phyloP scores from a whole-genome alignment of 2,888 invertebrate species.

The Caenorhabditis parvicauda region DNA sequence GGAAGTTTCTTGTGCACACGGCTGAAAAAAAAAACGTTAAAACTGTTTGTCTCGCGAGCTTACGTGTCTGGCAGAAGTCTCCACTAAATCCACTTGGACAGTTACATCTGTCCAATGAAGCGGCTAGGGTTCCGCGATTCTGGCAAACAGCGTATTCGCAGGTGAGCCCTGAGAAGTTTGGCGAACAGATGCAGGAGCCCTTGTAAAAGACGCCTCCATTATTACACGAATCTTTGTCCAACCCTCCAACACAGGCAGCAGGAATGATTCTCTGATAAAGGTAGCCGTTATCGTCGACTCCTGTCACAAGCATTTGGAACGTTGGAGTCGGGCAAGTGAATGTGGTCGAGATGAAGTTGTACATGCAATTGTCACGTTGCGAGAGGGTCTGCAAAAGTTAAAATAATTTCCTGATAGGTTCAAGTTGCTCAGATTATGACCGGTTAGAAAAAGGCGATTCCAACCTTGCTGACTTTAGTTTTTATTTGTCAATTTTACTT shows the following conservation, averaged over 20 bases:
- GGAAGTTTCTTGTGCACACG: constrained; percentile 27
- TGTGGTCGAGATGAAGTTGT: constrained; percentile 35
- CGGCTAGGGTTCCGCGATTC: constrained; percentile 29
- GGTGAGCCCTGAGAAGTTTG: constrained; percentile 33
- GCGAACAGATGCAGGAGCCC: constrained; percentile 36
- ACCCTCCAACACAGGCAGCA: constrained; percentile 28
- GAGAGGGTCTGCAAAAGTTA: constrained; percentile 2
- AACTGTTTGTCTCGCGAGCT: constrained; percentile 5
- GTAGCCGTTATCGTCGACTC: constrained; percentile 40
- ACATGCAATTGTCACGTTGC: constrained; percentile 32
- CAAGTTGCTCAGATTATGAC: too few relatives aligned
- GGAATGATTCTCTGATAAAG: constrained; percentile 45
- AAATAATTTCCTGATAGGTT: too few relatives aligned
- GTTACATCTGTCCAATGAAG: constrained; percentile 15
- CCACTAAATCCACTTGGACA: constrained; percentile 31
- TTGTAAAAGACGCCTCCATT: constrained; percentile 40
- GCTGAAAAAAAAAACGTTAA: constrained; percentile 28
- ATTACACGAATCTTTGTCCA: constrained; percentile 31
- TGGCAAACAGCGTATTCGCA: constrained; percentile 33
- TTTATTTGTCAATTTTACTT: too few relatives aligned
- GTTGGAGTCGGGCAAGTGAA: constrained; percentile 30
- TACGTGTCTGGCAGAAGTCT: constrained; percentile 38
- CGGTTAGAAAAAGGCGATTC: too few relatives aligned
- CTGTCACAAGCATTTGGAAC: constrained; percentile 39
- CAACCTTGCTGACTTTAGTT: too few relatives aligned